These are phyloP conservation scores for Dromiciops gliroides DNA, from an alignment of 2,113 vertebrate genomes.

Conservation along the genomic window DNA sequence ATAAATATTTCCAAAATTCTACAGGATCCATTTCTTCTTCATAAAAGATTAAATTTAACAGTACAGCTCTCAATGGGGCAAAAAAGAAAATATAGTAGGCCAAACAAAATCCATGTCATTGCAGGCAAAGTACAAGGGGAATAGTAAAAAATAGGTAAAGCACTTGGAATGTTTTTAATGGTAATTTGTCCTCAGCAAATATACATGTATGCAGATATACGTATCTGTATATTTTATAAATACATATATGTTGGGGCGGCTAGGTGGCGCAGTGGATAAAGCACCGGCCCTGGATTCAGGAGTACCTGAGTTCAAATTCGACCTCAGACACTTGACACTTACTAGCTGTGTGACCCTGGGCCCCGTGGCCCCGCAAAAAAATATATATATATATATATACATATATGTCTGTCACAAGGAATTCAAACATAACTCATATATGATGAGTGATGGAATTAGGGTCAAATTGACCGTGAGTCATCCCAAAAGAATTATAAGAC, in stretches of 20 bases:
- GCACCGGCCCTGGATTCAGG: no score
- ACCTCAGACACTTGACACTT: no score
- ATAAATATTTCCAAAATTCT: background rate
- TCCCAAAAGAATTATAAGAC: no score
- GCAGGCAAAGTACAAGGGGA: background rate
- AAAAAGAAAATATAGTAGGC: background rate
- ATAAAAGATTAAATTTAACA: background rate
- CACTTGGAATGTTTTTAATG: background rate
- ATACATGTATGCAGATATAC: background rate
- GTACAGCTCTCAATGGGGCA: background rate
- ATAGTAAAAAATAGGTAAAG: background rate
- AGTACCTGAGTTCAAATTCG: no score
- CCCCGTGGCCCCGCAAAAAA: no score
- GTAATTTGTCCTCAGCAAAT: background rate
- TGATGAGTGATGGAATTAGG: no score
- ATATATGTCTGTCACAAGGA: no score
- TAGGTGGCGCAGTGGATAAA: no score
- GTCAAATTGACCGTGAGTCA: no score
- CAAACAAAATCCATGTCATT: slow-evolving; percentile 41
- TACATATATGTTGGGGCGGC: background rate
- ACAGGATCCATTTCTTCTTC: background rate
- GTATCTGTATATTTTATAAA: background rate
- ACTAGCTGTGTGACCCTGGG: no score
- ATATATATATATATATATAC: no score
- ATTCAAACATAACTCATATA: no score